These are phyloP conservation scores for Polypedilum vanderplanki DNA, from an alignment of 1,140 invertebrate species.

Conservation along the genomic window DNA sequence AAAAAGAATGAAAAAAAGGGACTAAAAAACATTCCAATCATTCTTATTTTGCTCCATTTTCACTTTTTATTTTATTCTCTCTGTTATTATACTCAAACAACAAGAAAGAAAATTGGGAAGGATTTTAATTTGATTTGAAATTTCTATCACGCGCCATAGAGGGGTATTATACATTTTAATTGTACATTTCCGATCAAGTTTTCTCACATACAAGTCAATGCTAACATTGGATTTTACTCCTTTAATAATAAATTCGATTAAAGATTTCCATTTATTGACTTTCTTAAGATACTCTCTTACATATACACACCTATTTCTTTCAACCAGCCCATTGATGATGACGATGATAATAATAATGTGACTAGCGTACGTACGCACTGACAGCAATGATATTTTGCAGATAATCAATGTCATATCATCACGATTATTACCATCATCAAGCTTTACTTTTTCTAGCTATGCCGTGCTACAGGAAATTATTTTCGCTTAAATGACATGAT, in stretches of 20 bases:
- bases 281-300: background rate
- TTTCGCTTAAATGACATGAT: background rate
- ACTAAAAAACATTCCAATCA: conserved; percentile 1
- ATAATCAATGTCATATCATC: conserved; percentile 26
- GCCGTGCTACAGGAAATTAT: background rate
- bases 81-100: background rate
- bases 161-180: conserved; percentile 27
- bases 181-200: conserved; percentile 22
- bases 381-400: too few species aligned
- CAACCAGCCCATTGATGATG: background rate
- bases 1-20: background rate
- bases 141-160: conserved; percentile 4
- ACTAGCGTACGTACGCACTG: background rate
- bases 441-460: background rate
- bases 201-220: background rate
- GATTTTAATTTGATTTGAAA: conserved; percentile 26
- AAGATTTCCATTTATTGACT: background rate
- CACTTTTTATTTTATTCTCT: too few species aligned
- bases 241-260: too few species aligned
- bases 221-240: background rate
- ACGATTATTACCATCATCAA: conserved; percentile 20
- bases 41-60: background rate
- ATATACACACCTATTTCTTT: background rate
- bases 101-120: conserved; percentile 3
- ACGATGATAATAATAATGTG: background rate